Conservation (phyloP, 2,797 vertebrate genomes). For the Luscinia luscinia region DNA sequence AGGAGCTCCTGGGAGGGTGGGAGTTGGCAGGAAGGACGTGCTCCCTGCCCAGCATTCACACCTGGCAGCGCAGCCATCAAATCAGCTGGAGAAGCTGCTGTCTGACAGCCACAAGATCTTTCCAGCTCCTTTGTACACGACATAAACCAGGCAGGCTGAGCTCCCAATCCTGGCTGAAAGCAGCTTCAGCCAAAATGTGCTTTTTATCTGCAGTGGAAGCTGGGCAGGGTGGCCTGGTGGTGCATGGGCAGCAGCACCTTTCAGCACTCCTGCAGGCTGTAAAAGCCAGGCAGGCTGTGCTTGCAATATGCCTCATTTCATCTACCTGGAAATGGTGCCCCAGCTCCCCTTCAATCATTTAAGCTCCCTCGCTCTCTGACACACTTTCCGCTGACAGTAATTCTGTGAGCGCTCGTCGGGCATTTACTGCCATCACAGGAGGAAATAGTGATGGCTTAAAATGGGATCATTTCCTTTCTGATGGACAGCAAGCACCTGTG, state of each 20-base stretch:
- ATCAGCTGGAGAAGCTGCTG: neutral
- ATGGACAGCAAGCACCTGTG: slow-evolving; percentile 67
- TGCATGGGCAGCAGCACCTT: neutral
- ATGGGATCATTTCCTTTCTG: slow-evolving; percentile 73
- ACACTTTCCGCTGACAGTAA: slow-evolving; percentile 68
- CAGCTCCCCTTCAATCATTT: slow-evolving; percentile 67
- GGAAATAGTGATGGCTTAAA: slow-evolving; percentile 73
- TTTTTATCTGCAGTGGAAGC: neutral
- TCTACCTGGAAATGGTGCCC: slow-evolving; percentile 61
- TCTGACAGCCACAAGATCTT: neutral
- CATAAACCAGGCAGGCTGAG: neutral
- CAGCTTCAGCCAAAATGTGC: neutral
- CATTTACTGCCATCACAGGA: slow-evolving; percentile 67
- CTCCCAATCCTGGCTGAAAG: neutral
- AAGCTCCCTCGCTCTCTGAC: slow-evolving; percentile 69
- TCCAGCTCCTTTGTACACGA: neutral
- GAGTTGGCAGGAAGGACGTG: rapidly evolving
- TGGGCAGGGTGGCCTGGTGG: neutral
- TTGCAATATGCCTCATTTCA: slow-evolving; percentile 45
- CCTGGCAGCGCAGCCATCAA: neutral
- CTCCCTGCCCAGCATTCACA: neutral
- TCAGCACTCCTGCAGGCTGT: neutral
- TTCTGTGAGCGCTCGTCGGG: slow-evolving; percentile 32
- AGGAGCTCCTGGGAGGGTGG: rapidly evolving
- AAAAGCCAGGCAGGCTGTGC: slow-evolving; percentile 3